Conservation (phyloP, 2,113 vertebrate species). For the Calidris pygmaea region DNA sequence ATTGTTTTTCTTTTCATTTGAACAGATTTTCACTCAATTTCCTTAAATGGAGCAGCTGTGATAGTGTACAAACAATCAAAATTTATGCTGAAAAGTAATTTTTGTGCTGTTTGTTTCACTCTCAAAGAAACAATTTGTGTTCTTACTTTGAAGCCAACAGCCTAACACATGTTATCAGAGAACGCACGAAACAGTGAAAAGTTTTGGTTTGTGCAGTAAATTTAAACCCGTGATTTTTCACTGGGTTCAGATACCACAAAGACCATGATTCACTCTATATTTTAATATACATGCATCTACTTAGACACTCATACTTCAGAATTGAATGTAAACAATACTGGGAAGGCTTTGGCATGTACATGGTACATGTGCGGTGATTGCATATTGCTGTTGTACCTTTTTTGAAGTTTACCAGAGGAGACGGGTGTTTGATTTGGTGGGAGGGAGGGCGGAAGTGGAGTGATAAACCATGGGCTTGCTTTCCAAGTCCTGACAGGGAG, state of each 20-base stretch:
- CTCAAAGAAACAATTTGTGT: not conserved
- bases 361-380: accelerated
- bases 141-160: not conserved
- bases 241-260: not conserved
- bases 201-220: not conserved
- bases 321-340: not conserved
- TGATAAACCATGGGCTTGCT: not conserved
- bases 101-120: not conserved
- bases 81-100: not conserved
- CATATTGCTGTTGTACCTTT: not conserved
- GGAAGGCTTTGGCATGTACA: not conserved
- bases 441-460: not conserved
- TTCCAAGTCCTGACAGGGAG: not conserved
- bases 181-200: not conserved
- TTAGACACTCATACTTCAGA: not conserved
- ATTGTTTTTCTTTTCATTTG: not conserved
- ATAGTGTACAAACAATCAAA: conserved; percentile 7
- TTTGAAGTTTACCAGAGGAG: not conserved
- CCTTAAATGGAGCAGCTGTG: not conserved
- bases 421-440: not conserved
- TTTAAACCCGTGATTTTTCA: not conserved
- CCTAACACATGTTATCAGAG: not conserved
- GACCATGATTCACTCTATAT: not conserved
- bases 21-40: not conserved
- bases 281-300: not conserved